These are phyloP conservation scores for Hypolimnas misippus DNA, from an alignment of 2,888 invertebrate genomes.

Conservation along the genomic window DNA sequence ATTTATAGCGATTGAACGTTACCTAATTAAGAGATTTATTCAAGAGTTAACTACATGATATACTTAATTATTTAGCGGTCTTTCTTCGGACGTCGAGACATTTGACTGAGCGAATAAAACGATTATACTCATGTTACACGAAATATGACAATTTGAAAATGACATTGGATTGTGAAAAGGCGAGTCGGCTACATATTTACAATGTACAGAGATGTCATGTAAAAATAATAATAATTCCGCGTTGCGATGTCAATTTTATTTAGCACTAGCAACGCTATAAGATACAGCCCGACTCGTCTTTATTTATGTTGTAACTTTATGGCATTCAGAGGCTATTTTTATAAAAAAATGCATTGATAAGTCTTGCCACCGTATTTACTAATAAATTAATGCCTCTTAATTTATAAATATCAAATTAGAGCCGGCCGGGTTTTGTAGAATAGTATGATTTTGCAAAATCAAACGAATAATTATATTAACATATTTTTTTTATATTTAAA, in stretches of 20 bases:
- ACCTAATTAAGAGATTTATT: conserved; percentile 46
- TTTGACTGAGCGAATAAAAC: conserved; percentile 20
- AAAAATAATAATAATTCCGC: background rate
- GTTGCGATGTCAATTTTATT: background rate
- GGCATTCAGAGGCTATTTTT: conserved; percentile 42
- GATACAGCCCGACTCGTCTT: conserved; percentile 12
- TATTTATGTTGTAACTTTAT: conserved; percentile 16
- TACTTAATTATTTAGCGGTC: conserved; percentile 16
- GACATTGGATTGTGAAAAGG: conserved; percentile 3
- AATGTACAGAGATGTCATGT: background rate
- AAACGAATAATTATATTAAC: conserved; percentile 19
- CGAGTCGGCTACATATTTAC: background rate
- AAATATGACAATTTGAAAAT: conserved; percentile 22
- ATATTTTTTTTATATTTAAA: conserved; percentile 26
- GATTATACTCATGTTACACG: conserved; percentile 27
- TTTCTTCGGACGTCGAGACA: conserved; percentile 54
- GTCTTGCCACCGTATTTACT: conserved; percentile 60
- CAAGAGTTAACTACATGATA: conserved; percentile 21
- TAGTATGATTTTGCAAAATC: conserved; percentile 38
- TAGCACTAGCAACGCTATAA: background rate
- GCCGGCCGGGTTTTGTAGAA: conserved; percentile 19
- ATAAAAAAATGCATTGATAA: conserved; percentile 27
- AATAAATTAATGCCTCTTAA: conserved; percentile 31
- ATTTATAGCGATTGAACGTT: conserved; percentile 47
- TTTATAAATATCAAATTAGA: conserved; percentile 18